phyloP scores from a whole-genome alignment of 2,113 vertebrate species.

The Poecile atricapillus region DNA sequence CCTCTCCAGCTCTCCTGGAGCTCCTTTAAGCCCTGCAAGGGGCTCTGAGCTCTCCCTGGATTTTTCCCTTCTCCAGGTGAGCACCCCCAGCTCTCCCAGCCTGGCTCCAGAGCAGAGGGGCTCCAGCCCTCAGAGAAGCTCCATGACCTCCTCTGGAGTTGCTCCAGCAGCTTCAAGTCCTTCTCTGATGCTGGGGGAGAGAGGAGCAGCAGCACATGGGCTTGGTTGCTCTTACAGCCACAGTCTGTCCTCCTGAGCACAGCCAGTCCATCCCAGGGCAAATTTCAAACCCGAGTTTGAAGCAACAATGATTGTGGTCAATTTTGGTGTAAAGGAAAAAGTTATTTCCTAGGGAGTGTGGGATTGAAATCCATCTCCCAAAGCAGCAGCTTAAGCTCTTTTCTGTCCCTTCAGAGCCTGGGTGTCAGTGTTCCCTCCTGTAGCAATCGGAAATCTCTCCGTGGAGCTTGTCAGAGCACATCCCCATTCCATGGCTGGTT shows the following conservation, averaged over 20 bases:
- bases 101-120: neutral
- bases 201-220: rapidly evolving
- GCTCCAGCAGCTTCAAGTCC: rapidly evolving
- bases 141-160: rapidly evolving
- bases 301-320: neutral
- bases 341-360: neutral
- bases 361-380: neutral
- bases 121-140: neutral
- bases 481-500: neutral
- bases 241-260: neutral
- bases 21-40: rapidly evolving
- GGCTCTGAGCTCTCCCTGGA: neutral
- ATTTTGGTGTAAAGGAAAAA: neutral
- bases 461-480: neutral
- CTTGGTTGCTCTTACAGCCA: neutral
- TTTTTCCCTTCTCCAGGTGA: neutral
- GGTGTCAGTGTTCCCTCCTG: neutral
- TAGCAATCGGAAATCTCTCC: neutral
- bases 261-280: neutral
- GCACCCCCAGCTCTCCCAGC: neutral
- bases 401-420: neutral
- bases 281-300: neutral
- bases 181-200: neutral
- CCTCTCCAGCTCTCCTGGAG: neutral
- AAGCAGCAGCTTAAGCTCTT: neutral